These are phyloP conservation scores for Nysson spinosus DNA, from an alignment of 2,888 invertebrate species.

Conservation along the genomic window DNA sequence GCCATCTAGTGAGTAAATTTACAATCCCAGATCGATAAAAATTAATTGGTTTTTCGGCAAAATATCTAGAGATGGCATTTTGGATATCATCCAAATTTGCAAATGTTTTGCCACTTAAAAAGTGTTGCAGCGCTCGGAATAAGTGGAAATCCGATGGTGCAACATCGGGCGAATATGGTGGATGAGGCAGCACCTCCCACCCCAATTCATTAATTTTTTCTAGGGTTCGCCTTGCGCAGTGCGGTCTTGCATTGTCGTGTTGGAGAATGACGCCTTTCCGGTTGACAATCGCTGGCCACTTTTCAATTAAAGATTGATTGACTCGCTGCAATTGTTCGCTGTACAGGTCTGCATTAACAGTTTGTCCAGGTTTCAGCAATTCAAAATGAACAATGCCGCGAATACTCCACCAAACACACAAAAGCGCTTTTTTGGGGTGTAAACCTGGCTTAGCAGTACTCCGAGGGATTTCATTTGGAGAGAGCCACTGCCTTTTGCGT, in stretches of 20 bases:
- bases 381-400: no score
- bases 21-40: constrained; percentile 17
- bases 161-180: constrained; percentile 10
- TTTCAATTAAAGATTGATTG: constrained; percentile 38
- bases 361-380: no score
- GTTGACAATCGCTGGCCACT: constrained; percentile 32
- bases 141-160: no score
- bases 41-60: constrained; percentile 13
- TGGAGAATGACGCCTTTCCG: constrained; percentile 24
- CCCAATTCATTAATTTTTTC: constrained; percentile 27
- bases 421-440: no score
- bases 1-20: constrained; percentile 16
- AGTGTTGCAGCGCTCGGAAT: no score
- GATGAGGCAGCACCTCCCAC: constrained; percentile 15
- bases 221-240: constrained; percentile 8
- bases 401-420: no score
- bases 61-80: constrained; percentile 19
- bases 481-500: no score
- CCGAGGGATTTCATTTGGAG: no score
- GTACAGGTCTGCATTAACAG: no score
- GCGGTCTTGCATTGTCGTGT: constrained; percentile 22
- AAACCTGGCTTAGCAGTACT: no score
- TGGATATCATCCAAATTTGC: constrained; percentile 17
- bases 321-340: no score
- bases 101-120: constrained; percentile 14